These are phyloP conservation scores for Hippasteria phrygiana DNA, from an alignment of 53 echinoderm and acorn worm genomes.

Conservation along the genomic window DNA sequence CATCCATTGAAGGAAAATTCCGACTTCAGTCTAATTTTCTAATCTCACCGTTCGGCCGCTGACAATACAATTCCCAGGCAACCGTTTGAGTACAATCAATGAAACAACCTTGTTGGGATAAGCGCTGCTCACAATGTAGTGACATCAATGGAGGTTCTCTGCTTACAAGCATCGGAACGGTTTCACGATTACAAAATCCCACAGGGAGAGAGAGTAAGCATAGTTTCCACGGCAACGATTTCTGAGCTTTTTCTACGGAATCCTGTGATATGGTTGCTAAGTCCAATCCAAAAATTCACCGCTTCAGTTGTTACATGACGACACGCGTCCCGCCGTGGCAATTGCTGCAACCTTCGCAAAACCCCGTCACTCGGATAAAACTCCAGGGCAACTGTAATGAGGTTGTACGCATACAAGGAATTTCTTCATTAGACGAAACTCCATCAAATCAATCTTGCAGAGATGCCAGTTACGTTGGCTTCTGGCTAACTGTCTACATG, in stretches of 20 bases:
- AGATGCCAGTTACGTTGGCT: neutral
- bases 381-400: neutral
- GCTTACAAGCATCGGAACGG: neutral
- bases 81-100: neutral
- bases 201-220: neutral
- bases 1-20: neutral
- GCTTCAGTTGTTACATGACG: neutral
- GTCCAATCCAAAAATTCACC: neutral
- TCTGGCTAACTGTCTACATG: neutral
- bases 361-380: neutral
- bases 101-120: neutral
- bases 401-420: neutral
- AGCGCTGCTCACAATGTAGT: neutral
- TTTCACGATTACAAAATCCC: neutral
- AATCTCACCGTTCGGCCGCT: neutral
- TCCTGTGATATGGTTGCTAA: neutral
- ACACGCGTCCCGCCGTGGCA: neutral
- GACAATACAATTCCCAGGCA: neutral
- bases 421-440: conserved; percentile 1
- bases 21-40: neutral
- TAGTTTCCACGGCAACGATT: neutral
- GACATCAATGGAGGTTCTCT: neutral
- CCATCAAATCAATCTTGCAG: neutral
- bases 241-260: neutral
- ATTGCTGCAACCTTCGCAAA: neutral